These are phyloP conservation scores for Germaria angustata DNA, from an alignment of 2,888 invertebrate genomes.

Conservation along the genomic window DNA sequence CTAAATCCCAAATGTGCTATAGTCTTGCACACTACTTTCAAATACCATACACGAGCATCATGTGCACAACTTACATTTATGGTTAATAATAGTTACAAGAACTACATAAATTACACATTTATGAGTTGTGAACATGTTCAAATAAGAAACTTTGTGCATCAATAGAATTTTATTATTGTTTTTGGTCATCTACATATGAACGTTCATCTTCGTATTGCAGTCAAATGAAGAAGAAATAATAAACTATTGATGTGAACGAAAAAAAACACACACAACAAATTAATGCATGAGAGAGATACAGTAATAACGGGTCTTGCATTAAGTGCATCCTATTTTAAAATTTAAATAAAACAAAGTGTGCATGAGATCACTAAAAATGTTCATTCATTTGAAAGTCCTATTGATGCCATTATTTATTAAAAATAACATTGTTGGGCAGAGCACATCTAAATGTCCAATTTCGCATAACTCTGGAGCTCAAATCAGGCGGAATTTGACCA, in stretches of 20 bases:
- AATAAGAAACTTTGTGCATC: conserved; percentile 30
- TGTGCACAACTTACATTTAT: conserved; percentile 23
- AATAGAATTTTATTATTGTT: conserved; percentile 42
- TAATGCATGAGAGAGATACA: not conserved
- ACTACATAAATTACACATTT: conserved; percentile 59
- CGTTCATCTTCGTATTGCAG: not conserved
- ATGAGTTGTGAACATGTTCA: conserved; percentile 60
- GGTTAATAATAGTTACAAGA: conserved; percentile 40
- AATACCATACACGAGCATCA: not conserved
- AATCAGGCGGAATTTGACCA: no score
- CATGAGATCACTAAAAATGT: no score
- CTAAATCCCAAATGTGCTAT: no score
- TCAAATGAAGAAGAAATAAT: conserved; percentile 17
- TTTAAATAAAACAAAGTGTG: no score
- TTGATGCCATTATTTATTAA: no score
- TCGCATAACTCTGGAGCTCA: no score
- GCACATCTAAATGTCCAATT: no score
- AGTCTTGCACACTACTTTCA: not conserved
- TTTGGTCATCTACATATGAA: conserved; percentile 35
- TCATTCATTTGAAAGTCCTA: no score
- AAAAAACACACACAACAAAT: not conserved
- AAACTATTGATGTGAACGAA: not conserved
- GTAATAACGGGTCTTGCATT: no score
- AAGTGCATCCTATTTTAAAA: no score
- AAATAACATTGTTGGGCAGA: no score